Base-by-base conservation (phyloP, 2,113 vertebrate genomes). In the Hylia prasina region DNA sequence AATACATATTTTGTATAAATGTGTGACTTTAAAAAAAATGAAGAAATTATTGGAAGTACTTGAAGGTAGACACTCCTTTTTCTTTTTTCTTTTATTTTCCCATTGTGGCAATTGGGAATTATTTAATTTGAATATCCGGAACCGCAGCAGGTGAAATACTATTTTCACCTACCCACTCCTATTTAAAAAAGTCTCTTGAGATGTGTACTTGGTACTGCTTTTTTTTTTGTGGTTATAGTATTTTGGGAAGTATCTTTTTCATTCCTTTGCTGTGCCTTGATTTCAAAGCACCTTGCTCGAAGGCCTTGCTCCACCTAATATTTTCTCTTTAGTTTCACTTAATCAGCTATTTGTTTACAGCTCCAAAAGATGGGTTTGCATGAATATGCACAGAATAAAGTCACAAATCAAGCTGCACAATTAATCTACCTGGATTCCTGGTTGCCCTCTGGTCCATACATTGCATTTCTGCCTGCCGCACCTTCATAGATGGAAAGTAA, bases 21-120 rank as follows among this genome's bases (percentile, higher is more conserved):
- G 23, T 89, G 39, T 92, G 82, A 83, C 82, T 92, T 81, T 83
- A 28, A 68, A 93, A 82, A 85, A 90, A 56, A 64, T 50, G 25
- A 92, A 37, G 39, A 83, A 69, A 30, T 78, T 80, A 88, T 45
- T 82, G 48, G 31, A 63, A 69, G 61, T 71, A 82, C 10, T 20
- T 45, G 11, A 94, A 56, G 60, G 87, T 44, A 68, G 33, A 60
- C 60, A 35, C 18, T 84, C 11, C 6, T 39, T 24, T 37, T 54
- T 42, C 15, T 28, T 42, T 23, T 37, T 39, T 11, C 13, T 15
- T 25, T 40, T 51, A 35, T 42, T 27, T 58, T 61, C 17, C 6
- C 3, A 7, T 60, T 68, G 45, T 77, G 30, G 15, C 35, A 86
- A 17, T 50, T 77, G 11, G 23, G 33, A 80, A 39, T 87, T 85